Base-by-base conservation (phyloP, 2,113 vertebrate genomes). In the Ictalurus furcatus region DNA sequence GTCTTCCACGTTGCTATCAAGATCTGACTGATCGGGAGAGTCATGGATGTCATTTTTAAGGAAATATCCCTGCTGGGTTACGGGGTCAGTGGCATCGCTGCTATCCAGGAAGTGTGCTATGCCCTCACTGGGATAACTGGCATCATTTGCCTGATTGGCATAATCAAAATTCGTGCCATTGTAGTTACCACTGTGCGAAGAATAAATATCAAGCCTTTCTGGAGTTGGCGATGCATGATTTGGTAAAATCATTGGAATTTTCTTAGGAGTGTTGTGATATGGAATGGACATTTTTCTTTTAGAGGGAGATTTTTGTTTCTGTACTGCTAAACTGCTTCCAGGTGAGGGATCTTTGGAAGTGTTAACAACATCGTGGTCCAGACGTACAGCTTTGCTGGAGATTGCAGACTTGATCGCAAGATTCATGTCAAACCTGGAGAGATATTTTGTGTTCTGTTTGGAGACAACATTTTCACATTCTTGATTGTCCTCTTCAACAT, bases 201-300 rank as follows among this genome's bases (percentile, higher is more conserved):
- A 94, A 93, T 96, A 96, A 88, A 82, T 65, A 67, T 78, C 89
- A 44, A 87, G 28, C 78, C 82, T 89, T 87, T 93, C 91, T 91
- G 88, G 91, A 59, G 92, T 90, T 89, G 90, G 90, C 95, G 95
- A 96, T 93, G 97, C 95, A 93, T 95, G 95, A 95, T 96, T 97
- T 86, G 96, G 95, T 92, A 97, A 96, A 94, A 96, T 93, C 94
- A 96, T 94, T 92, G 96, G 96, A 95, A 96, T 94, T 94, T 95
- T 96, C 95, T 96, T 96, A 91, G 96, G 94, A 93, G 96, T 96
- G 94, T 96, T 97, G 92, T 96, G 97, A 94, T 95, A 97, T 88
- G 96, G 94, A 94, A 95, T 96, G 95, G 95, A 97, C 93, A 92
- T 94, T 91, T 93, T 93, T 89, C 93, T 92, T 87, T 92, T 91